Evolutionary conservation across 2,113 vertebrate species (phyloP).

Genomic region (Callithrix jacchus): DNA sequence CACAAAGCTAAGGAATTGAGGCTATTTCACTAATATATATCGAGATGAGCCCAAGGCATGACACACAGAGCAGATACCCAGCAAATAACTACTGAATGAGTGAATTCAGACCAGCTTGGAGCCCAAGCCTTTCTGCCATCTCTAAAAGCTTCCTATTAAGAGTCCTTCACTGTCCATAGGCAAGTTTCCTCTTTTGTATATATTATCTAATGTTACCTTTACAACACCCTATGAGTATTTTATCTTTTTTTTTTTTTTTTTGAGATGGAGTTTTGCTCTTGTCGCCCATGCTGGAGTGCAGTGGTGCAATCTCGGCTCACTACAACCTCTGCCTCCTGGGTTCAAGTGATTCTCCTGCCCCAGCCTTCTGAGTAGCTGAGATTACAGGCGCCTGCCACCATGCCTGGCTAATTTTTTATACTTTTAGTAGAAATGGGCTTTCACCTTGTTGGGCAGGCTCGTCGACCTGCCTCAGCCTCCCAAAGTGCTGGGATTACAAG

Average conservation of each 20-base stretch:
- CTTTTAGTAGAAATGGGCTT: too few species aligned
- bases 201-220: not conserved
- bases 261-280: too few species aligned
- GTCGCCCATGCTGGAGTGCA: too few species aligned
- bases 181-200: not conserved
- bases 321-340: too few species aligned
- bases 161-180: not conserved
- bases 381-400: too few species aligned
- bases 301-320: too few species aligned
- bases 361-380: too few species aligned
- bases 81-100: not conserved
- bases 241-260: not conserved
- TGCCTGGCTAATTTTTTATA: too few species aligned
- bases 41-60: not conserved
- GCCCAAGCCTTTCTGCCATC: not conserved
- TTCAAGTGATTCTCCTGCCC: too few species aligned
- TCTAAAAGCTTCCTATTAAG: not conserved
- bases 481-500: too few species aligned
- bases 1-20: not conserved
- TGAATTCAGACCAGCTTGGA: not conserved
- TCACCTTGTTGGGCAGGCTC: too few species aligned
- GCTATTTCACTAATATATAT: not conserved
- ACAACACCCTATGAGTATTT: not conserved
- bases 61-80: not conserved
- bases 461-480: too few species aligned